Evolutionary conservation across 1,140 invertebrate species (phyloP).

Genomic region (Hydropsyche tenuis): DNA sequence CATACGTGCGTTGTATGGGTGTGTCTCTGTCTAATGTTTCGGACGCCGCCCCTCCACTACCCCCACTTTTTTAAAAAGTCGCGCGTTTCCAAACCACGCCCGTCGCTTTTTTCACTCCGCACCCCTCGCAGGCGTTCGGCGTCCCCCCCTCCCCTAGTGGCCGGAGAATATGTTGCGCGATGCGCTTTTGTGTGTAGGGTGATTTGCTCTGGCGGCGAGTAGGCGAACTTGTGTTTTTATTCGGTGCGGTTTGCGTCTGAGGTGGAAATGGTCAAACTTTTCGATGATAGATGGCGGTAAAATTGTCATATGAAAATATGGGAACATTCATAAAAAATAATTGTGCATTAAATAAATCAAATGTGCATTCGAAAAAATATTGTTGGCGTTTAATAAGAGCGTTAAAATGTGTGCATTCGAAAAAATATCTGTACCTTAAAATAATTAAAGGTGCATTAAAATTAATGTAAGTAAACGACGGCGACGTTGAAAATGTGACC

Average conservation of each 20-base stretch:
- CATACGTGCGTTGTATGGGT: slow-evolving; percentile 25
- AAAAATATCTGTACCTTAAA: no score
- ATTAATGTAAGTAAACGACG: no score
- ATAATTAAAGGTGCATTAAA: no score
- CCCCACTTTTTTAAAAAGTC: slow-evolving; percentile 47
- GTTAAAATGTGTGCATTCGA: no score
- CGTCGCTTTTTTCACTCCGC: slow-evolving; percentile 31
- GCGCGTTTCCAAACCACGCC: slow-evolving; percentile 47
- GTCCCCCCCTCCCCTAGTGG: no score
- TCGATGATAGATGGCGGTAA: neutral
- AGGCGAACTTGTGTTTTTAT: slow-evolving; percentile 37
- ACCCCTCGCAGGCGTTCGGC: no score
- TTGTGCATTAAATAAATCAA: no score
- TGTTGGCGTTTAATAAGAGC: no score
- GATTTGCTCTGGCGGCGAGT: slow-evolving; percentile 36
- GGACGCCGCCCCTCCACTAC: slow-evolving; percentile 46
- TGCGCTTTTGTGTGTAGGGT: slow-evolving; percentile 4
- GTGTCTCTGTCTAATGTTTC: slow-evolving; percentile 34
- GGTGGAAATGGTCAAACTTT: neutral
- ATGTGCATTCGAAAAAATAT: no score
- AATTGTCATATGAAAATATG: no score
- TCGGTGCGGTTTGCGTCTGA: neutral
- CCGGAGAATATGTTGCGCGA: slow-evolving; percentile 39
- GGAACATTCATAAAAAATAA: no score
- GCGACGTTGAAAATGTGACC: no score